Evolutionary conservation across 2,113 vertebrate species (phyloP).

Genomic region (Xenotilapia longispinis): DNA sequence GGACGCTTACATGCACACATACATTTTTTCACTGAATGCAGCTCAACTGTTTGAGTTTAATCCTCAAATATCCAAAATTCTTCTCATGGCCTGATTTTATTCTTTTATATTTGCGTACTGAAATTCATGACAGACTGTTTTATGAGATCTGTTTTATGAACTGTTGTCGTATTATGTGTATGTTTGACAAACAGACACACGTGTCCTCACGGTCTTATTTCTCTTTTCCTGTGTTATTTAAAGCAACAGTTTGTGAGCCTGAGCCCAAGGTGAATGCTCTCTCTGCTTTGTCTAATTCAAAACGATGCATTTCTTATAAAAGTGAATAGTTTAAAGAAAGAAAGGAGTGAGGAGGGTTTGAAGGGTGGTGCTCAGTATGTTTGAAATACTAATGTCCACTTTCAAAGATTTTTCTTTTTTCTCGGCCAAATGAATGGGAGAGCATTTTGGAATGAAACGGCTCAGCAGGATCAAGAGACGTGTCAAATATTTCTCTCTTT

Average conservation of each 20-base stretch:
- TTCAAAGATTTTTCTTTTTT: conserved; percentile 36
- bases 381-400: conserved; percentile 56
- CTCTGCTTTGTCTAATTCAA: not conserved
- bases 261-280: not conserved
- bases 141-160: not conserved
- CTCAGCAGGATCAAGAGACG: conserved; percentile 45
- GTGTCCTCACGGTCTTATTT: not conserved
- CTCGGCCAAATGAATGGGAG: conserved; percentile 8
- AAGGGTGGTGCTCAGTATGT: conserved; percentile 17
- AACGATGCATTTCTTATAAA: not conserved
- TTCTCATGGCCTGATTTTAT: not conserved
- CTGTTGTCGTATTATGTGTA: not conserved
- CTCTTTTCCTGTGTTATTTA: not conserved
- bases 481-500: conserved; percentile 43
- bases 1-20: not conserved
- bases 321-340: not conserved
- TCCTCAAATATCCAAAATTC: not conserved
- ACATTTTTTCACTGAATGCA: not conserved
- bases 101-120: not conserved
- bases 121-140: not conserved
- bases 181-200: not conserved
- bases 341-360: not conserved
- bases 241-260: not conserved
- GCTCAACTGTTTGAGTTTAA: not conserved
- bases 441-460: conserved; percentile 44